Evolutionary conservation across 2,888 invertebrate species (phyloP).

Genomic region (Iselma pallidipennis): DNA sequence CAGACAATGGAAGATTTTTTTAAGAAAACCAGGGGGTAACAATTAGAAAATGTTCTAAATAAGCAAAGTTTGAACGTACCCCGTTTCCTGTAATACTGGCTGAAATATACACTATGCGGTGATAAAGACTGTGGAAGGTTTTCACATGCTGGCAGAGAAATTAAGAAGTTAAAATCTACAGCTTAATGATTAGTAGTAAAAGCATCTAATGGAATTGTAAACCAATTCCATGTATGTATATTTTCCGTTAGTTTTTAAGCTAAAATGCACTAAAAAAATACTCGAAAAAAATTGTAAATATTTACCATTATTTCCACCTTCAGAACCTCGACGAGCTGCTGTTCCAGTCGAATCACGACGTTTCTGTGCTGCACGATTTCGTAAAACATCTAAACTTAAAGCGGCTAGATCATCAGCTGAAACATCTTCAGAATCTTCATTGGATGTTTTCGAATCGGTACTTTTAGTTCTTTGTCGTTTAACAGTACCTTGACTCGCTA

Average conservation of each 20-base stretch:
- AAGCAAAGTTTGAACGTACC: slow-evolving; percentile 34
- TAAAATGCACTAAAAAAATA: no score
- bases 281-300: no score
- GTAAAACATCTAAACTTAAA: slow-evolving; percentile 49
- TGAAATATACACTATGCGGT: slow-evolving; percentile 49
- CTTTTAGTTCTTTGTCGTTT: slow-evolving; percentile 58
- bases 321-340: slow-evolving; percentile 58
- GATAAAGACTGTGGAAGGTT: slow-evolving; percentile 42
- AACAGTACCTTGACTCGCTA: slow-evolving; percentile 28
- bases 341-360: slow-evolving; percentile 57
- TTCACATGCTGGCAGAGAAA: slow-evolving; percentile 43
- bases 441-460: slow-evolving; percentile 60
- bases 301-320: slow-evolving; percentile 53
- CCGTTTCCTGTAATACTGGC: slow-evolving; percentile 47
- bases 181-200: slow-evolving; percentile 9
- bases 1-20: neutral
- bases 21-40: neutral
- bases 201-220: slow-evolving; percentile 4
- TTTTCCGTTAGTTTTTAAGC: neutral
- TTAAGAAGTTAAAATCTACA: slow-evolving; percentile 19
- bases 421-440: slow-evolving; percentile 45
- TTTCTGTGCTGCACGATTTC: slow-evolving; percentile 44
- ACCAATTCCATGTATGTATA: neutral
- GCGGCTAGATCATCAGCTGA: slow-evolving; percentile 51
- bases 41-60: slow-evolving; percentile 6